Evolutionary conservation across 2,888 invertebrate species (phyloP).

Genomic region (Euspilapteryx auroguttella): DNA sequence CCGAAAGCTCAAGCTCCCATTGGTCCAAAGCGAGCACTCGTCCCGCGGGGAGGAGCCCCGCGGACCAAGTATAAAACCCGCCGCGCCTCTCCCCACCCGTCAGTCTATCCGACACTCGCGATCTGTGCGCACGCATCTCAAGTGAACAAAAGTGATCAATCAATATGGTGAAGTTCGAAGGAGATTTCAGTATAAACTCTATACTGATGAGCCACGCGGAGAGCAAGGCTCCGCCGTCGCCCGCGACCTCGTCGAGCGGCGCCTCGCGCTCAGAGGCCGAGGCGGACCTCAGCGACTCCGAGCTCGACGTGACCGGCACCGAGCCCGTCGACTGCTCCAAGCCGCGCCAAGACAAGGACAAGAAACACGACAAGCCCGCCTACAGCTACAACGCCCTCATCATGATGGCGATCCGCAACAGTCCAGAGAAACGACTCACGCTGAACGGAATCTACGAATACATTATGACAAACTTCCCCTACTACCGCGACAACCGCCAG

Average conservation of each 20-base stretch:
- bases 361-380: conserved; percentile 81
- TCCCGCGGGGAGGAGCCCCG: conserved; percentile 26
- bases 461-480: conserved; percentile 92
- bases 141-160: conserved; percentile 19
- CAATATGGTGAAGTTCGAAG: conserved; percentile 61
- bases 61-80: conserved; percentile 26
- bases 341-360: conserved; percentile 37
- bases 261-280: conserved; percentile 66
- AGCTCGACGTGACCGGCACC: conserved; percentile 77
- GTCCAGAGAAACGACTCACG: conserved; percentile 82
- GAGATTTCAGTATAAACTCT: conserved; percentile 80
- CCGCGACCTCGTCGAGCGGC: conserved; percentile 35
- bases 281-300: conserved; percentile 70
- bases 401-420: conserved; percentile 93
- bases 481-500: conserved; percentile 89
- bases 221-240: conserved; percentile 38
- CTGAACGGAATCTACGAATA: conserved; percentile 92
- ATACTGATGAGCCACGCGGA: conserved; percentile 67
- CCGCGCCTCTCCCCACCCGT: conserved; percentile 42
- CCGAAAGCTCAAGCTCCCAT: conserved; percentile 32
- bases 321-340: conserved; percentile 73
- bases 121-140: conserved; percentile 20
- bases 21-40: conserved; percentile 19
- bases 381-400: conserved; percentile 94
- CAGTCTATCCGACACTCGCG: conserved; percentile 43